Percentiles rank a stretch among this genome's conserved stretches.
Conservation (phyloP, 2,113 vertebrate species). For the Vicugna pacos region DNA sequence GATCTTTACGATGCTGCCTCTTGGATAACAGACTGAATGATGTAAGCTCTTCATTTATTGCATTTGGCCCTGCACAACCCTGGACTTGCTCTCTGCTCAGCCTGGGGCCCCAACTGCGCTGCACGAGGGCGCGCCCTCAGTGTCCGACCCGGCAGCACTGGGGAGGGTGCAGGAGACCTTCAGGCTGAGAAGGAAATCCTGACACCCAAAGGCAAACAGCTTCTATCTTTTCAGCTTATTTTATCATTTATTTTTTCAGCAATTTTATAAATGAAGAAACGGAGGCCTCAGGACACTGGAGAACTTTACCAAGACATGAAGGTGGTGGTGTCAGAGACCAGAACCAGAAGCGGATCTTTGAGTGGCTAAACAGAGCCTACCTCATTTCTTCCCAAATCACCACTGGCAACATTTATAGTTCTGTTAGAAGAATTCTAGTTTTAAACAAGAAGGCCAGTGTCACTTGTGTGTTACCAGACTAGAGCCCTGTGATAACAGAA, state of each 20-base stretch:
- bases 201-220: background rate
- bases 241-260: background rate
- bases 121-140: background rate
- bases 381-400: background rate
- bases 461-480: background rate
- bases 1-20: background rate
- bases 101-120: background rate
- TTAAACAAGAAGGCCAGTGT: constrained; percentile 1
- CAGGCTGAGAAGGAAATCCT: background rate
- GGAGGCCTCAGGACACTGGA: background rate
- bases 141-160: background rate
- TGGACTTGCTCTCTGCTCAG: background rate
- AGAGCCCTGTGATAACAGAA: background rate
- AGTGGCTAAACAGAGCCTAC: background rate
- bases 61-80: background rate
- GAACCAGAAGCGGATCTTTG: background rate
- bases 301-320: background rate
- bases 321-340: background rate
- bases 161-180: background rate
- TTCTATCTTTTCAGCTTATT: background rate
- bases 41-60: background rate
- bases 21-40: background rate
- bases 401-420: background rate
- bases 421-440: background rate
- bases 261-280: background rate